These are phyloP conservation scores for Cantharis lateralis DNA, from an alignment of 2,888 invertebrate genomes.

Conservation along the genomic window DNA sequence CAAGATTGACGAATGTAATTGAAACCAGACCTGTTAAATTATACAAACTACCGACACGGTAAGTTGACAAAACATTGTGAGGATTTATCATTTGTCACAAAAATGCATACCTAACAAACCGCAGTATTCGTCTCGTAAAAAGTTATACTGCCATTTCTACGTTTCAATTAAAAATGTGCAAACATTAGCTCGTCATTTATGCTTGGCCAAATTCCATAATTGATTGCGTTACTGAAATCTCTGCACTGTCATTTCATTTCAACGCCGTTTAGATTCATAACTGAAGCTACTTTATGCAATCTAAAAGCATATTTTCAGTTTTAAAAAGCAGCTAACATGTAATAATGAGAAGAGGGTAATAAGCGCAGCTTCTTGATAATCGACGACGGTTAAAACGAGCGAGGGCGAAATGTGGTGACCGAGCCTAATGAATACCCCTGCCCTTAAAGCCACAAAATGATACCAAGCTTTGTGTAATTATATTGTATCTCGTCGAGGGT, in stretches of 20 bases:
- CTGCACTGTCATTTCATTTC: constrained; percentile 25
- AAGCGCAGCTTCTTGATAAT: constrained; percentile 34
- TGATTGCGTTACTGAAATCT: constrained; percentile 46
- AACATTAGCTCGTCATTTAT: constrained; percentile 51
- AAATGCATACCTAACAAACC: constrained; percentile 55
- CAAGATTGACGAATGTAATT: constrained; percentile 37
- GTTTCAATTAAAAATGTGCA: constrained; percentile 54
- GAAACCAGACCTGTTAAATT: constrained; percentile 48
- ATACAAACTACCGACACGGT: constrained; percentile 45
- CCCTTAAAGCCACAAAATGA: constrained; percentile 36
- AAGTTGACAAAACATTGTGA: constrained; percentile 50
- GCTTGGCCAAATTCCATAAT: constrained; percentile 48
- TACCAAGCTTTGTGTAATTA: constrained; percentile 39
- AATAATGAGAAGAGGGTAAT: constrained; percentile 35
- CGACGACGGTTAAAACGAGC: constrained; percentile 34
- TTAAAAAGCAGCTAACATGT: constrained; percentile 35
- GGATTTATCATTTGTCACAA: constrained; percentile 52
- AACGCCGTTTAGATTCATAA: constrained; percentile 17
- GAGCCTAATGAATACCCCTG: constrained; percentile 38
- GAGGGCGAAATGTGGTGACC: constrained; percentile 35
- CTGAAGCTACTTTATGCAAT: constrained; percentile 21
- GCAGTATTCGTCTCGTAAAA: constrained; percentile 40
- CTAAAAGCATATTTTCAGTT: constrained; percentile 34
- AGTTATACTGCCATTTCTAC: constrained; percentile 41
- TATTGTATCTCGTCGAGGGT: constrained; percentile 32